phyloP scores from a whole-genome alignment of 1,140 invertebrate species.

The Monomorium pharaonis region DNA sequence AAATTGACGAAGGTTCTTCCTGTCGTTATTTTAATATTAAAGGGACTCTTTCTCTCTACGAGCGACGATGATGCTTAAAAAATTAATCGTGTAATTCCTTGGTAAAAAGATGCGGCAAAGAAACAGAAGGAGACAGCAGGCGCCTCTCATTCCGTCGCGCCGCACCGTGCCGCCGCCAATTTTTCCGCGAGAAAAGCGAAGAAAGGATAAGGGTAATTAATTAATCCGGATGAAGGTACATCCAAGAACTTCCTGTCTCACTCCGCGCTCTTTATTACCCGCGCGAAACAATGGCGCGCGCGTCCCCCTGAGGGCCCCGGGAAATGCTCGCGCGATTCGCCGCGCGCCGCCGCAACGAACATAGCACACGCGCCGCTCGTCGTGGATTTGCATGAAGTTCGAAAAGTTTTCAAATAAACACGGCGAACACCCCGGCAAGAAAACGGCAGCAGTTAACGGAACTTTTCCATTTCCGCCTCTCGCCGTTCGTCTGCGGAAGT shows the following conservation, averaged over 20 bases:
- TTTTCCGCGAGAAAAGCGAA: constrained; percentile 51
- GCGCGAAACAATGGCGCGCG: constrained; percentile 70
- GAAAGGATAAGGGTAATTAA: constrained; percentile 60
- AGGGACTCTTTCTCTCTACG: neutral
- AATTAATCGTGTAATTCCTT: constrained; percentile 41
- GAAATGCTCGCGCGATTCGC: constrained; percentile 68
- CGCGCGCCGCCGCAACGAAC: constrained; percentile 64
- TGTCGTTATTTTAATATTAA: constrained; percentile 19
- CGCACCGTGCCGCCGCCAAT: constrained; percentile 18
- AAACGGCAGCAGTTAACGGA: constrained; percentile 57
- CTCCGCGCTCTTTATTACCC: constrained; percentile 62
- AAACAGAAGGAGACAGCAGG: constrained; percentile 11
- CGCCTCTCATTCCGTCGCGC: neutral
- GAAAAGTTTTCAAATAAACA: constrained; percentile 72
- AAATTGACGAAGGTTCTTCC: neutral
- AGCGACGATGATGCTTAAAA: constrained; percentile 24
- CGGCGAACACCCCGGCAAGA: constrained; percentile 52
- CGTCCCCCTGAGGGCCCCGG: constrained; percentile 45
- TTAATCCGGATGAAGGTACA: constrained; percentile 70
- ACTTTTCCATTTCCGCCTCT: constrained; percentile 69
- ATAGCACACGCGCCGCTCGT: constrained; percentile 37
- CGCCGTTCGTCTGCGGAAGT: constrained; percentile 7
- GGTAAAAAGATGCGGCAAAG: neutral
- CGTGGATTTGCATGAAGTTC: constrained; percentile 71
- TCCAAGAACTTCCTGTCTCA: constrained; percentile 69